phyloP scores from a whole-genome alignment of 2,888 invertebrate genomes.

The Conistra vaccinii region DNA sequence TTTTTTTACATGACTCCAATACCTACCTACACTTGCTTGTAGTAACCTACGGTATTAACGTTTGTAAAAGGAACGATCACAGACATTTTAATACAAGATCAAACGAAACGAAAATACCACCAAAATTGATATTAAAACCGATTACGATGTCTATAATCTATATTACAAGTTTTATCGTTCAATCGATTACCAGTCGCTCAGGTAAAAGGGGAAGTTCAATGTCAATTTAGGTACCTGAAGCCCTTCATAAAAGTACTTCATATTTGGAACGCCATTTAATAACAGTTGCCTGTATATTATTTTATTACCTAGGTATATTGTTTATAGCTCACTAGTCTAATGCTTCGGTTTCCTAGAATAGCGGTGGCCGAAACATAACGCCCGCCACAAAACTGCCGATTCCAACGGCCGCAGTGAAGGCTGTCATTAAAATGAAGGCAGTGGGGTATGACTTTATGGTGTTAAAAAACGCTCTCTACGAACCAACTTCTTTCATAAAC shows the following conservation, averaged over 20 bases:
- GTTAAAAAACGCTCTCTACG: too few relatives aligned
- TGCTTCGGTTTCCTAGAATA: too few relatives aligned
- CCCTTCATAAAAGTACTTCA: constrained; percentile 3
- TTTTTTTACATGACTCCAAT: not conserved
- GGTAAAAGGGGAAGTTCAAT: not conserved
- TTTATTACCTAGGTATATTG: too few relatives aligned
- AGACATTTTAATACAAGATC: constrained; percentile 12
- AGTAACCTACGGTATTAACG: not conserved
- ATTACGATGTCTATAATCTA: constrained; percentile 30
- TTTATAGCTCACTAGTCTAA: too few relatives aligned
- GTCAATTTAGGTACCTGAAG: not conserved
- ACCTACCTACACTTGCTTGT: too few relatives aligned
- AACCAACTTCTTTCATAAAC: too few relatives aligned
- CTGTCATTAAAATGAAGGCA: too few relatives aligned
- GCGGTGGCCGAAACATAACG: too few relatives aligned
- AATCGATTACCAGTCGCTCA: not conserved
- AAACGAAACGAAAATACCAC: constrained; percentile 15
- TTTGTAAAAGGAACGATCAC: not conserved
- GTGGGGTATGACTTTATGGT: too few relatives aligned
- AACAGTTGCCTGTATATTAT: not conserved
- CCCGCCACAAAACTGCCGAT: too few relatives aligned
- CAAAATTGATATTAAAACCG: constrained; percentile 24
- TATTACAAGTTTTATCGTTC: constrained; percentile 50
- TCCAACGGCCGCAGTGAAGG: too few relatives aligned
- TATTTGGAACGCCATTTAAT: not conserved